Evolutionary conservation across 1,140 invertebrate genomes (phyloP).

Genomic region (Acromyrmex heyeri): DNA sequence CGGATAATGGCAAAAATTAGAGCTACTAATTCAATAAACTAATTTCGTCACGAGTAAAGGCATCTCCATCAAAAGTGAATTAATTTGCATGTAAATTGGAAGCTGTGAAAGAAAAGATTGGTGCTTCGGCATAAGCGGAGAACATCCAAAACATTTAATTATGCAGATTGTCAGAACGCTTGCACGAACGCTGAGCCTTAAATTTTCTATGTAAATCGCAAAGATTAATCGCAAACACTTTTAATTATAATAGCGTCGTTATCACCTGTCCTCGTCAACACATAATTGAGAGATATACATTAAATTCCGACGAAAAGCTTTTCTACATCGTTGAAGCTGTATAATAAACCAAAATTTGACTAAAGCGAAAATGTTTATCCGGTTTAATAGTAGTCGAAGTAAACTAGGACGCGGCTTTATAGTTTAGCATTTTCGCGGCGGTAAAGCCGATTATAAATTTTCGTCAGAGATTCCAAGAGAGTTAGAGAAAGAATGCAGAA

Average conservation of each 20-base stretch:
- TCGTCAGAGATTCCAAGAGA: background rate
- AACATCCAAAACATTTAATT: conserved; percentile 43
- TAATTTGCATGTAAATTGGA: conserved; percentile 51
- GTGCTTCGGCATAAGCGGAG: background rate
- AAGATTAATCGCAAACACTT: conserved; percentile 19
- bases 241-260: conserved; percentile 16
- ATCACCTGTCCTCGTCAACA: background rate
- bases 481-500: background rate
- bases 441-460: conserved; percentile 45
- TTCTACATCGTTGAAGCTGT: conserved; percentile 20
- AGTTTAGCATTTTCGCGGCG: conserved; percentile 41
- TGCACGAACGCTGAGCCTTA: background rate
- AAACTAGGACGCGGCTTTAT: conserved; percentile 25
- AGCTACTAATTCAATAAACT: conserved; percentile 39
- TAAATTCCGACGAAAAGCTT: background rate
- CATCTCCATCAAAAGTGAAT: conserved; percentile 25
- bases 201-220: conserved; percentile 2
- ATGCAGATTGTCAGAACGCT: conserved; percentile 23
- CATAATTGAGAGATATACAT: conserved; percentile 8
- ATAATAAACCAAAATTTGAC: conserved; percentile 29
- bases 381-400: conserved; percentile 34
- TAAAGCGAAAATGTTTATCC: conserved; percentile 30
- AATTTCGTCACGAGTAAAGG: conserved; percentile 22
- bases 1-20: conserved; percentile 16
- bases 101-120: conserved; percentile 32